Evolutionary conservation across 1,140 invertebrate genomes (phyloP).

Genomic region (Drosophila kepulauana): DNA sequence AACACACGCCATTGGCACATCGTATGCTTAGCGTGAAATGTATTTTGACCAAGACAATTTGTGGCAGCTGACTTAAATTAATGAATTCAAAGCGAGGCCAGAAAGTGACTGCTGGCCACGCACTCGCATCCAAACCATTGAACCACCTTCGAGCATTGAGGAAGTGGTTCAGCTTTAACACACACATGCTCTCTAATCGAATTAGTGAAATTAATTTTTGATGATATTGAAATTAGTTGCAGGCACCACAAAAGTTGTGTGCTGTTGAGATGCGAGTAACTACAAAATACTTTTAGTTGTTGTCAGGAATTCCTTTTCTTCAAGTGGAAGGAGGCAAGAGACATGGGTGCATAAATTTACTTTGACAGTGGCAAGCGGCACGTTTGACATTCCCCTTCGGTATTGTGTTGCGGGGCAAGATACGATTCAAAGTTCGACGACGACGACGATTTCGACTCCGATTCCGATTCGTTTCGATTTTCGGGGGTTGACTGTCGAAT

Average conservation of each 20-base stretch:
- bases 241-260: slow-evolving; percentile 57
- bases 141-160: slow-evolving; percentile 8
- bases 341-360: slow-evolving; percentile 79
- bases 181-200: slow-evolving; percentile 67
- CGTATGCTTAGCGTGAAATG: slow-evolving; percentile 24
- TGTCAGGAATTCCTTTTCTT: slow-evolving; percentile 45
- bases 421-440: not conserved
- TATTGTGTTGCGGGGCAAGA: not conserved
- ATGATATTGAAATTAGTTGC: slow-evolving; percentile 85
- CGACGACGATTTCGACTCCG: slow-evolving; percentile 1
- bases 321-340: not conserved
- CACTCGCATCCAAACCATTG: slow-evolving; percentile 16
- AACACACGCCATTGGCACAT: slow-evolving; percentile 70
- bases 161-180: slow-evolving; percentile 48
- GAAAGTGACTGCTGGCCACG: slow-evolving; percentile 30
- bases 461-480: slow-evolving; percentile 8
- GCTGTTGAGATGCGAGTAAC: slow-evolving; percentile 42
- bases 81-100: slow-evolving; percentile 53
- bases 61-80: slow-evolving; percentile 57
- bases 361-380: slow-evolving; percentile 77
- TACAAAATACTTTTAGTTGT: slow-evolving; percentile 75
- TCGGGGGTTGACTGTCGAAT: slow-evolving; percentile 53
- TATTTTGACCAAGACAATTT: slow-evolving; percentile 29
- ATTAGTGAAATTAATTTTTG: slow-evolving; percentile 85
- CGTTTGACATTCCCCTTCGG: slow-evolving; percentile 65